Conservation (phyloP, 2,113 vertebrate species). For the Equus przewalskii region DNA sequence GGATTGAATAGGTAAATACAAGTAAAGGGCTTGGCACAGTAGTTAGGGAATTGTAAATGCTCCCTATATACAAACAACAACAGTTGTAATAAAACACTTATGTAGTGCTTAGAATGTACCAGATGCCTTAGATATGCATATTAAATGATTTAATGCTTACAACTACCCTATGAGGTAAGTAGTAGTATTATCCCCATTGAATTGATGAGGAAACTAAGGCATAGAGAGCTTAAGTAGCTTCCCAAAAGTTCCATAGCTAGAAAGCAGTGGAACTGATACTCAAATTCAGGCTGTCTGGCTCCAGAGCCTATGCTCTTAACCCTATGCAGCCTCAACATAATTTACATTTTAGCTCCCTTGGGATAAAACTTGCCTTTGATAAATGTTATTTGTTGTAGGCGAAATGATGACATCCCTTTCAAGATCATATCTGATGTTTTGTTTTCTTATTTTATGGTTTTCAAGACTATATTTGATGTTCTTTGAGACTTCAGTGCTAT, state of each 20-base stretch:
- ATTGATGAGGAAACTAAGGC: background rate
- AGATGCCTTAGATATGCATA: background rate
- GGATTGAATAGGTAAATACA: background rate
- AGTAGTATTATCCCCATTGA: background rate
- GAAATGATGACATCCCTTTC: background rate
- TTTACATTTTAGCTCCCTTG: background rate
- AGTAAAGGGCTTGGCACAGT: background rate
- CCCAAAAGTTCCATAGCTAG: background rate
- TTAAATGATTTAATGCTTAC: background rate
- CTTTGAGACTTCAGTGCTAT: background rate
- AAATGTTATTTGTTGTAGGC: background rate
- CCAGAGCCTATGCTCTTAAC: background rate
- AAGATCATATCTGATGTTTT: background rate
- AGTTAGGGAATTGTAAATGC: background rate
- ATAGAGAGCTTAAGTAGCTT: background rate
- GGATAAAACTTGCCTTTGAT: background rate
- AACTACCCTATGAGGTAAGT: background rate
- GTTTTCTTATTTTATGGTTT: constrained; percentile 16
- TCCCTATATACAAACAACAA: background rate
- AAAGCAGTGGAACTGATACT: background rate
- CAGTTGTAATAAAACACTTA: background rate
- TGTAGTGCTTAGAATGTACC: background rate
- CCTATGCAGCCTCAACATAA: background rate
- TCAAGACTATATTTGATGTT: background rate
- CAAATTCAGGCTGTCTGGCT: background rate